Conservation (phyloP, 1,140 invertebrate species). For the Caenorhabditis latens region DNA sequence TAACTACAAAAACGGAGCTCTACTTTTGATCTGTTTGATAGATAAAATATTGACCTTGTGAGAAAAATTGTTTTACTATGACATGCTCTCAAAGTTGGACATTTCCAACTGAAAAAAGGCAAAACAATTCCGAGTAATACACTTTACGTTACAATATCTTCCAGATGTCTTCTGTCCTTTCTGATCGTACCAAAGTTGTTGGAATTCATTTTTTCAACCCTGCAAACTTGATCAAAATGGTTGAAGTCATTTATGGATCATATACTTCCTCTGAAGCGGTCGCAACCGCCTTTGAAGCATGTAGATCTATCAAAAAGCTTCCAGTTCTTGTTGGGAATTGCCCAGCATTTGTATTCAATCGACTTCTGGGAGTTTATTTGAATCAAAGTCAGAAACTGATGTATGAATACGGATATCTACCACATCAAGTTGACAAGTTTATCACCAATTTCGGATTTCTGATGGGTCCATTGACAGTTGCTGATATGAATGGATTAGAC, state of each 20-base stretch:
- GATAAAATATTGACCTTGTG: no score
- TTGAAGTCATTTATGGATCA: conserved; percentile 75
- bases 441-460: conserved; percentile 77
- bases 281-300: conserved; percentile 78
- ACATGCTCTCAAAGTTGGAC: no score
- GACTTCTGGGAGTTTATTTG: conserved; percentile 73
- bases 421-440: conserved; percentile 77
- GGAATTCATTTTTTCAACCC: conserved; percentile 79
- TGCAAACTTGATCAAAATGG: conserved; percentile 77
- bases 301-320: conserved; percentile 68
- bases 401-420: conserved; percentile 76
- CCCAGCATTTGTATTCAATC: conserved; percentile 78
- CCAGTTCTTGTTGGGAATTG: conserved; percentile 78
- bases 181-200: conserved; percentile 74
- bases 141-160: background rate
- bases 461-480: conserved; percentile 77
- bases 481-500: conserved; percentile 76
- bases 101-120: no score
- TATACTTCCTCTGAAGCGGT: conserved; percentile 77
- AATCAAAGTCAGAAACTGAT: conserved; percentile 70
- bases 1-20: no score
- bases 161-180: conserved; percentile 77
- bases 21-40: no score
- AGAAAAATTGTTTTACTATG: no score
- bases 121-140: background rate